A percentile compares a stretch with the other conserved stretches of the same genome.
Evolutionary conservation across 2,797 vertebrate genomes (phyloP).

Genomic region (Manis pentadactyla): DNA sequence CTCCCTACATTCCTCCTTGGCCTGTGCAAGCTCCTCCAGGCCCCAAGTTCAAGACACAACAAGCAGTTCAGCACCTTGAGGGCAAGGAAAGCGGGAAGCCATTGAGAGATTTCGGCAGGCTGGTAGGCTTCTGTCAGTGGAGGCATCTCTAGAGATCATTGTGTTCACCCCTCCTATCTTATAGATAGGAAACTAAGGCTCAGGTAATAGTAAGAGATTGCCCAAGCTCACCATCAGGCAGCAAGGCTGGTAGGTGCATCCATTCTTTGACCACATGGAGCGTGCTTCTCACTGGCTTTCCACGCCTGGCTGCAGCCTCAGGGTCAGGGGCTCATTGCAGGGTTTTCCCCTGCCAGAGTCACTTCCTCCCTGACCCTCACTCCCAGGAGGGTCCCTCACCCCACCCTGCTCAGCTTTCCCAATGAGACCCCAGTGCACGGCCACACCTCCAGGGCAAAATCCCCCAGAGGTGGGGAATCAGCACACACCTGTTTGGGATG

Average conservation of each 20-base stretch:
- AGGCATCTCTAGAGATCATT: background rate
- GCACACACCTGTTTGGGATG: background rate
- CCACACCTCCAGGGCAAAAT: background rate
- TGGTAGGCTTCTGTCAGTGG: background rate
- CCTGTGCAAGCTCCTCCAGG: background rate
- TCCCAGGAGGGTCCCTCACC: background rate
- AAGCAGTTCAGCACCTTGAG: background rate
- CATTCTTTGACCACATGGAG: background rate
- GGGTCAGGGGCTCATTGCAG: background rate
- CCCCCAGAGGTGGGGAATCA: background rate
- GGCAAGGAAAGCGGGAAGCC: background rate
- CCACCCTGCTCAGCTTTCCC: background rate
- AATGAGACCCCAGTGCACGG: background rate
- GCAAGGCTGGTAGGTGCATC: background rate
- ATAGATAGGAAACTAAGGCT: background rate
- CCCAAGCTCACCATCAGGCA: background rate
- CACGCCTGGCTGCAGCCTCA: no score
- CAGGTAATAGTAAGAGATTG: background rate
- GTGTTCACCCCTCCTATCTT: background rate
- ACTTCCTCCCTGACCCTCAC: background rate
- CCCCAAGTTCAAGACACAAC: background rate
- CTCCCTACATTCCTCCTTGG: background rate
- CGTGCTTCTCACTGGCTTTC: accelerated
- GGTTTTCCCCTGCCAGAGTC: background rate
- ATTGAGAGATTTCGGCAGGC: accelerated